Base-by-base conservation (phyloP, 2,888 invertebrate genomes). In the Acleris holmiana region DNA sequence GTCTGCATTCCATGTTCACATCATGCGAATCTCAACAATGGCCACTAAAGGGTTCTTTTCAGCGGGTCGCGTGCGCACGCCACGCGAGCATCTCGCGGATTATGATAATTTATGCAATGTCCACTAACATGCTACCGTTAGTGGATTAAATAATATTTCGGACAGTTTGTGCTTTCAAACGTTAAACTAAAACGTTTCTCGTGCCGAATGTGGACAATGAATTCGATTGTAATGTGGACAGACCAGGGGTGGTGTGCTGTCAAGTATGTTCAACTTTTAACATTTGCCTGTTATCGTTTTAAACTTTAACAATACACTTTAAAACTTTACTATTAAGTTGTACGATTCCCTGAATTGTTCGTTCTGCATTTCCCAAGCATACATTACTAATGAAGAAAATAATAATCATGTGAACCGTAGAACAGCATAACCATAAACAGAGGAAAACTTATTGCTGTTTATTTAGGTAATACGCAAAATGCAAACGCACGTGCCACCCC, bases 391-490 rank as follows among this genome's bases (percentile, higher is more conserved):
- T 47, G 51, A 63, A 58, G 63, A 63, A 58, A 72, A 74, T 76
- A 79, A 82, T 83, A 85, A 81, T 82, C 83, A 85, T 88, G 88
- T 84, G 87, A 90, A 89, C 83, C 79, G 74, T 76, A 68, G 77
- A 82, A 82, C 77, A 82, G 77, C 80, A 82, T 80, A 82, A 77
- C 80, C 81, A 82, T 73, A 73, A 76, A 77, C 29, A 79, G 73
- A 71, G 76, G 75, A 55, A 69, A 80, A 77, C 76, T 75, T 71
- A 76, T 76, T 75, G 77, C 78, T 89, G 90, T 91, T 91, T 91
- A 90, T 91, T 91, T 89, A 84, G 89, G 86, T 87, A 88, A 88
- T 88, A 88, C 88, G 83, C 89, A 86, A 88, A 88, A 89, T 88
- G 87, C 86, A 82, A 75, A 79, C 80, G 85, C 91, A 91, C 91